Evolutionary conservation across 2,797 vertebrate genomes (phyloP).

Genomic region (Zenarchopterus dispar): DNA sequence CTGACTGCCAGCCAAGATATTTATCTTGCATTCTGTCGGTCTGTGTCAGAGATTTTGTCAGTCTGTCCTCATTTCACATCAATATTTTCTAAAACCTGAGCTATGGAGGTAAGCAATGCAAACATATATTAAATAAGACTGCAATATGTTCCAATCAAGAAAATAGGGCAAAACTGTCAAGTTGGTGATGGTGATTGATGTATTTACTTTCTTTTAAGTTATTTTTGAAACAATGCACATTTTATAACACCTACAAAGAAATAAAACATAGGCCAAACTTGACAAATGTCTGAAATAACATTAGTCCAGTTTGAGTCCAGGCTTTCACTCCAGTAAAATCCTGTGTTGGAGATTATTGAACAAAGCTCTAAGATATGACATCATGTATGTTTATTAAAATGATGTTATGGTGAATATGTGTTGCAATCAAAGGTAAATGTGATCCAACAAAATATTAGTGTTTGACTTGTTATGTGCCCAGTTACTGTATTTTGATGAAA

Average conservation of each 20-base stretch:
- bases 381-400: no score
- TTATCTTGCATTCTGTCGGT: conserved; percentile 15
- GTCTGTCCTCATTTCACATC: conserved; percentile 7
- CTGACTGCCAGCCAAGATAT: conserved; percentile 38
- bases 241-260: background rate
- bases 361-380: no score
- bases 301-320: no score
- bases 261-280: background rate
- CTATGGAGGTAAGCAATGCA: background rate
- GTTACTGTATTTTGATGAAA: no score
- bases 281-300: background rate
- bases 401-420: no score
- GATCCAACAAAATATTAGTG: no score
- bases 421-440: no score
- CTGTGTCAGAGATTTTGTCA: background rate
- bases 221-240: background rate
- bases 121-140: no score
- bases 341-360: no score
- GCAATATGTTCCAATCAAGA: background rate
- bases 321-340: no score
- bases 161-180: background rate
- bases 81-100: conserved; percentile 9
- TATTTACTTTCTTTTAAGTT: background rate
- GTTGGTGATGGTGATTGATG: conserved; percentile 1
- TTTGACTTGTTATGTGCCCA: no score